Percentiles rank a stretch among this genome's conserved stretches.
phyloP scores from a whole-genome alignment of 2,113 vertebrate genomes.

The Coregonus clupeaformis region DNA sequence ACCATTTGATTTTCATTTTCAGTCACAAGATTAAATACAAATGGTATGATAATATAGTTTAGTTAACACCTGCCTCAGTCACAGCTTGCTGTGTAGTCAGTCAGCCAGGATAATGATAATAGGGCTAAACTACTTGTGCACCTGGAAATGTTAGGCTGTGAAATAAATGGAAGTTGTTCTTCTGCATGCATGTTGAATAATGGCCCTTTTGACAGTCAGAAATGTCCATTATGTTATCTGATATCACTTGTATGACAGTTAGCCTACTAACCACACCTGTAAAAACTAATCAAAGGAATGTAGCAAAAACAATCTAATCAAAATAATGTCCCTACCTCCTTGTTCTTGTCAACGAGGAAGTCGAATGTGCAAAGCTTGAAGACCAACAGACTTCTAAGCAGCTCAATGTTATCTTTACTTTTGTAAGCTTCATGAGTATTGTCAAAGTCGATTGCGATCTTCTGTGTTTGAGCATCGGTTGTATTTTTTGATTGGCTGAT shows the following conservation, averaged over 20 bases:
- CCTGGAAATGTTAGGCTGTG: too few species aligned
- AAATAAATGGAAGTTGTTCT: too few species aligned
- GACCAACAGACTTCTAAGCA: slow-evolving; percentile 74
- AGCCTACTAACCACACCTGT: neutral
- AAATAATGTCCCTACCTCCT: slow-evolving; percentile 65
- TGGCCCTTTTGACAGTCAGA: too few species aligned
- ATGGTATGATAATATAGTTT: neutral
- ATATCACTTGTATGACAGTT: too few species aligned
- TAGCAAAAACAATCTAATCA: neutral
- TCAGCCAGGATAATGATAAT: neutral
- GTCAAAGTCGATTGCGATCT: slow-evolving; percentile 67
- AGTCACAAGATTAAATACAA: neutral
- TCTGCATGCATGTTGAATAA: too few species aligned
- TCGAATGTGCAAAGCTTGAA: slow-evolving; percentile 75
- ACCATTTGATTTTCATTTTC: neutral
- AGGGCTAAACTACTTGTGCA: neutral
- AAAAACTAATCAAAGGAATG: neutral
- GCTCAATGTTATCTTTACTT: slow-evolving; percentile 79
- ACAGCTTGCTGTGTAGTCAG: too few species aligned
- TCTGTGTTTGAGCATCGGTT: slow-evolving; percentile 13
- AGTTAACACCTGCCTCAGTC: too few species aligned
- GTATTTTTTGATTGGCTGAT: neutral
- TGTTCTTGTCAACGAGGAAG: slow-evolving; percentile 72
- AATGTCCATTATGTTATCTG: too few species aligned
- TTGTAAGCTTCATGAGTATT: slow-evolving; percentile 75